Percentiles rank a stretch among this genome's conserved stretches.
Conservation (phyloP, 1,140 invertebrate genomes). For the Campoletis sonorensis region DNA sequence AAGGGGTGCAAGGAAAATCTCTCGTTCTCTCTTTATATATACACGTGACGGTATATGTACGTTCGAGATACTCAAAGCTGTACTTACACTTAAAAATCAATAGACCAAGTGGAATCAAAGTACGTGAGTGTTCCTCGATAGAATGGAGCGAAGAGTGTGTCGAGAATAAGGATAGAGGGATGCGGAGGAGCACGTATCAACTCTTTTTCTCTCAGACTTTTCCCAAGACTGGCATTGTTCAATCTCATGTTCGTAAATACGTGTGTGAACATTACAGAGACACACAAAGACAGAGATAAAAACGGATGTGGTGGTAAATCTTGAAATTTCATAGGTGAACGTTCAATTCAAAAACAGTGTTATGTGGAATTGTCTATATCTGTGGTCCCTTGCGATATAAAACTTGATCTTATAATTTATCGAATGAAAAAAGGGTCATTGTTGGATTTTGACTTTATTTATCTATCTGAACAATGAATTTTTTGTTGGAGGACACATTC, state of each 20-base stretch:
- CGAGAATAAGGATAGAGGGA: neutral
- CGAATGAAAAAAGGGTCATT: no score
- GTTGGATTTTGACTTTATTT: no score
- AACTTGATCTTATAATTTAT: no score
- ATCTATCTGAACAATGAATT: no score
- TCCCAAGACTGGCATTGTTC: neutral
- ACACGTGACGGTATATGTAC: neutral
- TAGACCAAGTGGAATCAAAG: constrained; percentile 20
- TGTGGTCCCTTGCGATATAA: no score
- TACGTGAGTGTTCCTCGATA: constrained; percentile 15
- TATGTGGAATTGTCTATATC: no score
- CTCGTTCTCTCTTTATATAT: neutral
- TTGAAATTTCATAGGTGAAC: no score
- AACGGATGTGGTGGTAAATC: neutral
- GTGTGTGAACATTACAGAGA: neutral
- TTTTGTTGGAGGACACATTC: no score
- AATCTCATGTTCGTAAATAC: neutral
- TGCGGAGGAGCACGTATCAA: neutral
- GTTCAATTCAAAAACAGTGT: no score
- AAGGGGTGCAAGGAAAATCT: neutral
- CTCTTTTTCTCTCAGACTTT: constrained; percentile 1
- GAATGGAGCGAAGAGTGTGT: constrained; percentile 8
- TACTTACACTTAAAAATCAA: constrained; percentile 25
- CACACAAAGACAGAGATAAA: neutral
- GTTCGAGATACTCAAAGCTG: neutral